Base-by-base conservation (phyloP, 2,113 vertebrate species). In the Strix uralensis region DNA sequence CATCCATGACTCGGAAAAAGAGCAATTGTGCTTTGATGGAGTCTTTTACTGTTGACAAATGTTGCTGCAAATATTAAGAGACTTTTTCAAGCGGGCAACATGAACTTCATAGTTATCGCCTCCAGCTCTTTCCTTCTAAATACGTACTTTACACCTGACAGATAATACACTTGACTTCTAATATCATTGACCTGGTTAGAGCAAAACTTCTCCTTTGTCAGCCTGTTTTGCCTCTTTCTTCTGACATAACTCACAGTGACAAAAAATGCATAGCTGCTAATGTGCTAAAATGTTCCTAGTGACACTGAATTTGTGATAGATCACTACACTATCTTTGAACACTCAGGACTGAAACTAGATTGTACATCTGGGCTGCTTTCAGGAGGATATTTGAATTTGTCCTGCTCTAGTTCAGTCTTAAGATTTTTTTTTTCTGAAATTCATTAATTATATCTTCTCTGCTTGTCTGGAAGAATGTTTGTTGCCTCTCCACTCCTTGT, bases 221-320 rank as follows among this genome's bases (percentile, higher is more conserved):
- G 63, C 22, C 34, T 65, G 4, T 40, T 34, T 72, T 81, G n/a
- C 58, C 38, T 55, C 69, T 15, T 70, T 90, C 40, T 81, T 78
- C 11, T 67, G 26, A 51, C 36, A 69, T 18, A 62, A 72, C 36
- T 58, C n/a, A 44, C 30, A 21, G n/a, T 47, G 46, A 40, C 46
- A 66, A 62, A 75, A 77, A 63, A 8, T 19, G 42, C 15, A 30
- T 20, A 57, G 17, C 55, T 84, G 59, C 40, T 57, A 15, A n/a
- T 87, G 21, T 0, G 12, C 36, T 61, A 8, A 23, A 81, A 36
- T 69, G 61, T 81, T 70, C 92, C 36, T 73, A n/a, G 36, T 49
- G 29, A 49, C 15, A 6, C 40, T 0, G 1, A 44, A 52, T 38
- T 30, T 61, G 36, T 40, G 63, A 32, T 47, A 51, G 4, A 4